phyloP scores from a whole-genome alignment of 2,888 invertebrate genomes.

The Keiferia lycopersicella region DNA sequence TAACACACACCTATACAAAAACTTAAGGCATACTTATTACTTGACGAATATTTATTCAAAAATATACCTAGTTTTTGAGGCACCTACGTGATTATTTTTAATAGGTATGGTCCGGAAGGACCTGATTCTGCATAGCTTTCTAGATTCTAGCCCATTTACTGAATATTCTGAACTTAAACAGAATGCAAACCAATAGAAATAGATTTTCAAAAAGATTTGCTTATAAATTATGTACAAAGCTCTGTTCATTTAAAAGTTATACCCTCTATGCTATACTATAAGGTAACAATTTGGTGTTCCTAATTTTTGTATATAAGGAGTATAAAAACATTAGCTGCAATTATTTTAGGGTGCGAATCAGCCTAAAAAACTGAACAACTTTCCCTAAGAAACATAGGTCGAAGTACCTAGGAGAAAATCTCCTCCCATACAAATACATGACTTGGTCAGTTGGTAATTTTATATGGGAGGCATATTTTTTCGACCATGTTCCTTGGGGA shows the following conservation, averaged over 20 bases:
- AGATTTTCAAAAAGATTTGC: neutral
- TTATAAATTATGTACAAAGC: conserved; percentile 61
- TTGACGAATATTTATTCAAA: conserved; percentile 1
- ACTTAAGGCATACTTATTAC: conserved; percentile 10
- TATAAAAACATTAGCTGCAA: too few relatives aligned
- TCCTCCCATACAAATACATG: too few relatives aligned
- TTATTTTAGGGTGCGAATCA: too few relatives aligned
- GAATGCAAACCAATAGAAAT: neutral
- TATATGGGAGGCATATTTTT: too few relatives aligned
- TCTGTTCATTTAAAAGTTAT: conserved; percentile 29
- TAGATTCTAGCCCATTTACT: neutral
- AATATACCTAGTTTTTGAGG: conserved; percentile 16
- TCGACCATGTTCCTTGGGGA: too few relatives aligned
- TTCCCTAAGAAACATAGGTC: too few relatives aligned
- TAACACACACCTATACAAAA: conserved; percentile 14
- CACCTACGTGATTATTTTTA: conserved; percentile 13
- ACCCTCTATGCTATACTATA: conserved; percentile 24
- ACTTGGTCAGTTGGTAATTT: too few relatives aligned
- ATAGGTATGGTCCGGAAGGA: conserved; percentile 1
- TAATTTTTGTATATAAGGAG: neutral
- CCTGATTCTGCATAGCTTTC: neutral
- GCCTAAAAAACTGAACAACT: too few relatives aligned
- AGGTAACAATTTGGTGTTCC: conserved; percentile 9
- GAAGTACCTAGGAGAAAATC: too few relatives aligned
- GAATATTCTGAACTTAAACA: neutral